Base-by-base conservation (phyloP, 2,113 vertebrate species). In the Zeus faber region DNA sequence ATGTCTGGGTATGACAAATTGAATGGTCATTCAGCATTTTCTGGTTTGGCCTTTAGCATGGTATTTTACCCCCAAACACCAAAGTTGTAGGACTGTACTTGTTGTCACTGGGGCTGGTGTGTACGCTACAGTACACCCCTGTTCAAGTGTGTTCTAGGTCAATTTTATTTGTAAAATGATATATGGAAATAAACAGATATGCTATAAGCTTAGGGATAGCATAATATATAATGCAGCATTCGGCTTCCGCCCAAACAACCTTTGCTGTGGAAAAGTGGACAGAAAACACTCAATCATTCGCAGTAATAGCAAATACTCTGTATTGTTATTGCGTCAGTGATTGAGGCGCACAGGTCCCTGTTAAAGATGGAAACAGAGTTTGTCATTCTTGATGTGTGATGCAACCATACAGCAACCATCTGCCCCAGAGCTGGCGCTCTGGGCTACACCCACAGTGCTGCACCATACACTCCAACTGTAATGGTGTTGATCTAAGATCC, bases 391-490 rank as follows among this genome's bases (percentile, higher is more conserved):
- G 58, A 65, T 13, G 60, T 31, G 46, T 83, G 81, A 81, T 53
- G 81, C 71, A 79, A 81, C 53, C 6, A 11, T 26, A 23, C 11
- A 1, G 78, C 61, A 84, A 83, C 55, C n/a, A 17, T 61, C 51
- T 14, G 17, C 54, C 67, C 57, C 29, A 8, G 24, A 78, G 65
- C 74, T 24, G 49, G 55, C 35, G 48, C 41, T 44, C 18, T 22
- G 18, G 4, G 41, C 41, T 21, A 6, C 6, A 49, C 49, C 27
- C 6, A 45, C 20, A 21, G 14, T 49, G 16, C 40, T n/a, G n/a
- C n/a, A n/a, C n/a, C n/a, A n/a, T n/a, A n/a, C n/a, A n/a, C n/a
- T n/a, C n/a, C n/a, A n/a, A n/a, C n/a, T n/a, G n/a, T n/a, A n/a
- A n/a, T n/a, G n/a, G n/a, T n/a, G n/a, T n/a, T n/a, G n/a, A n/a